Evolutionary conservation across 2,113 vertebrate genomes (phyloP), one percentile per base, ranked within the genome.

Genomic region (Pitta sordida): DNA sequence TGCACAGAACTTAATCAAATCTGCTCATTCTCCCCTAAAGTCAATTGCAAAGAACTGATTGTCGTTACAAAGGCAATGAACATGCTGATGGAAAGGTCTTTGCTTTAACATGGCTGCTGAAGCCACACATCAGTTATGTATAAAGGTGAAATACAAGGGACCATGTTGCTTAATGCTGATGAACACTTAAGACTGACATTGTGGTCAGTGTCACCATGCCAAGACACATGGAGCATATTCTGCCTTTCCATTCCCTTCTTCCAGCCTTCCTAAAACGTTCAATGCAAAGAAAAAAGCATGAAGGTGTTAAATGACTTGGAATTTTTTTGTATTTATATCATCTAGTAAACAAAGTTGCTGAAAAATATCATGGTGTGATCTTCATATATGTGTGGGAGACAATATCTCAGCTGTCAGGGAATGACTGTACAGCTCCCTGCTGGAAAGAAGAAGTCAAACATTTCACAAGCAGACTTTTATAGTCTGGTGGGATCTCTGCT

Each of bases 281-380:
- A 74, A 2, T 17, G 32, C 41, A 65, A 85, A 77, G 16, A 82
- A 43, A 82, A 81, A 78, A 60, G 32, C 53, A 80, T 30, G 39
- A 73, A 63, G 70, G 59, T 24, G 21, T 80, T 62, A 80, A 80
- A 67, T 58, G 71, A 51, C 71, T 80, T 36, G 46, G 83, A 80
- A 51, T 83, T 74, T 70, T 86, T 93, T 46, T 91, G 43, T 71
- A 74, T 88, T 91, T 78, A 10, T 90, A 83, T 41, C 59, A 88
- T 86, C 88, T 96, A 93, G 88, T 94, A 96, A 96, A 96, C 75
- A 91, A 85, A 90, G 64, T 67, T 88, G 79, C 63, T 86, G 68
- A 71, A 68, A 96, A 96, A 96, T 80, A 55, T 88, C 88, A 86
- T 62, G 19, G 48, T 86, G 88, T 81, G 80, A 94, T 91, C 82